Conservation (phyloP, 2,797 vertebrate genomes). For the Siniperca obscura region DNA sequence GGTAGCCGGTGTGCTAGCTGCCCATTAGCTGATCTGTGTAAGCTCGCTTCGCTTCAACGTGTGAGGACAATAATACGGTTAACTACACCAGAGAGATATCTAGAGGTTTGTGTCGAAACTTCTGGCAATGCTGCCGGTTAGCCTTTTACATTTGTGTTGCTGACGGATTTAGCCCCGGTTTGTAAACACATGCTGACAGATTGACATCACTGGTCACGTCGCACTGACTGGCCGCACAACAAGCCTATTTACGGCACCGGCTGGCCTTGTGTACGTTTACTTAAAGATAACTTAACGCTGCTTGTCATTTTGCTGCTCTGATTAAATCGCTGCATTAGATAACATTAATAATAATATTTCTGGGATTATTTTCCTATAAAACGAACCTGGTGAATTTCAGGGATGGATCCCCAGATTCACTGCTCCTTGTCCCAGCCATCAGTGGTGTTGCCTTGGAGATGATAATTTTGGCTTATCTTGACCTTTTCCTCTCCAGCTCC, state of each 20-base stretch:
- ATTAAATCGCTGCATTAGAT: background rate
- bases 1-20: conserved; percentile 43
- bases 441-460: conserved; percentile 52
- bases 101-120: background rate
- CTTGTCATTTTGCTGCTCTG: background rate
- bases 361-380: background rate
- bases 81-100: background rate
- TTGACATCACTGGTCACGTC: conserved; percentile 11
- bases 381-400: background rate
- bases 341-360: background rate
- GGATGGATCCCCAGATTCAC: background rate
- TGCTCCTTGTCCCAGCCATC: background rate
- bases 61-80: background rate
- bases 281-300: conserved; percentile 12
- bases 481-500: background rate
- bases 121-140: background rate
- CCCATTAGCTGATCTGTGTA: conserved; percentile 18
- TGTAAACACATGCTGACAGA: conserved; percentile 67
- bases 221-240: background rate
- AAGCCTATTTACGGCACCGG: conserved; percentile 22
- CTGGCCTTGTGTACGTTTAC: background rate
- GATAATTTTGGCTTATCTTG: conserved; percentile 7
- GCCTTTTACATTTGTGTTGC: background rate
- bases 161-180: conserved; percentile 41
- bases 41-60: background rate